phyloP scores from a whole-genome alignment of 1,140 invertebrate genomes.

The Lethocerus indicus region DNA sequence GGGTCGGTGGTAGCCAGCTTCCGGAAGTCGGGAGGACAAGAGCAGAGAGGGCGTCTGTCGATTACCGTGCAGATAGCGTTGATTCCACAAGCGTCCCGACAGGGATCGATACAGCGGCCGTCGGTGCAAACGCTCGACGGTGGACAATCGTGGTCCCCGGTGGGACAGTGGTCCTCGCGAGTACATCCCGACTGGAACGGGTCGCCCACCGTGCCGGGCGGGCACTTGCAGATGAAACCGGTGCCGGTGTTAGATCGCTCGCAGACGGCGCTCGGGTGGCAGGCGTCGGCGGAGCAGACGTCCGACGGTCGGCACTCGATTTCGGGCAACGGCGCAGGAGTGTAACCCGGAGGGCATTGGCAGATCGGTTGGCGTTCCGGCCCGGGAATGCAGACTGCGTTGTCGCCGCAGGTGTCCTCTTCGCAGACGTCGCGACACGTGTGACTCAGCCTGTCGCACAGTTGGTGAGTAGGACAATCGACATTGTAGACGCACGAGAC shows the following conservation, averaged over 20 bases:
- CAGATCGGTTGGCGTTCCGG: constrained; percentile 66
- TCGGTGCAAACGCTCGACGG: constrained; percentile 49
- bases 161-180: constrained; percentile 49
- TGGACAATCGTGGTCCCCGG: constrained; percentile 58
- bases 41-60: constrained; percentile 54
- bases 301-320: constrained; percentile 52
- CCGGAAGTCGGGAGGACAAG: constrained; percentile 55
- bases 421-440: constrained; percentile 67
- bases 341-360: constrained; percentile 66
- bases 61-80: constrained; percentile 62
- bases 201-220: constrained; percentile 54
- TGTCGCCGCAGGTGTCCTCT: constrained; percentile 64
- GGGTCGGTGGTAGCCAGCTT: constrained; percentile 37
- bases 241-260: constrained; percentile 35
- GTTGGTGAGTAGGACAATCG: constrained; percentile 56
- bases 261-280: constrained; percentile 64
- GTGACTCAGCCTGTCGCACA: constrained; percentile 65
- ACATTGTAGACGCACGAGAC: constrained; percentile 73
- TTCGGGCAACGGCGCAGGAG: constrained; percentile 61
- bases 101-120: constrained; percentile 57
- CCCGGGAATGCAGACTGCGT: constrained; percentile 65
- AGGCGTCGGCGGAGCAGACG: constrained; percentile 57
- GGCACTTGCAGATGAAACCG: constrained; percentile 57
- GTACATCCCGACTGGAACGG: constrained; percentile 52
- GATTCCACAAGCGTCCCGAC: constrained; percentile 51